These are phyloP conservation scores for Drosophila kanapiae DNA, from an alignment of 1,140 invertebrate genomes.

Conservation along the genomic window DNA sequence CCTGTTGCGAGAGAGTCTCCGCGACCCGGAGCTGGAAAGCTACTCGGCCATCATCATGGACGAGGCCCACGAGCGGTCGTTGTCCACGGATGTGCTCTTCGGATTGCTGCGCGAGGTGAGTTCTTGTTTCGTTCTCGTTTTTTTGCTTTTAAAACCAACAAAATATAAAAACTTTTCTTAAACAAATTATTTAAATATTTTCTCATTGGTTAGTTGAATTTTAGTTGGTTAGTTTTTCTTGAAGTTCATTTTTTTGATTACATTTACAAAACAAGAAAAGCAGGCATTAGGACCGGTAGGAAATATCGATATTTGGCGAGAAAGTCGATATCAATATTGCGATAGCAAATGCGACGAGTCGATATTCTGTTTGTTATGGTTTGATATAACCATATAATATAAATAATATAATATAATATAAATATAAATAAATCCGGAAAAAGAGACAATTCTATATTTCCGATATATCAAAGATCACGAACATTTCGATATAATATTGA, in stretches of 20 bases:
- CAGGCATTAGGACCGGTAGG: too few relatives aligned
- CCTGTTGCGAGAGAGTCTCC: slow-evolving; percentile 95
- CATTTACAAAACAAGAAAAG: background rate
- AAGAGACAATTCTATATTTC: too few relatives aligned
- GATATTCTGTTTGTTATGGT: too few relatives aligned
- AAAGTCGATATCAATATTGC: too few relatives aligned
- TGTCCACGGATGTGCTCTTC: slow-evolving; percentile 99
- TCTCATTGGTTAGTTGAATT: too few relatives aligned
- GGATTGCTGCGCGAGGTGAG: slow-evolving; percentile 96
- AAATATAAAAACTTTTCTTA: background rate
- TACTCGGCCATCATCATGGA: slow-evolving; percentile 99
- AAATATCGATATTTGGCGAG: too few relatives aligned
- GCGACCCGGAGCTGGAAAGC: slow-evolving; percentile 97
- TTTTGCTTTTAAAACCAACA: background rate
- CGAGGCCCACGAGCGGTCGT: slow-evolving; percentile 98
- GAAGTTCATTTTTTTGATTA: background rate
- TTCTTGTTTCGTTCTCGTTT: slow-evolving; percentile 31
- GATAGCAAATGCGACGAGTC: too few relatives aligned
- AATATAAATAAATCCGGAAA: too few relatives aligned
- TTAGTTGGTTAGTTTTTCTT: background rate
- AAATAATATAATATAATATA: too few relatives aligned
- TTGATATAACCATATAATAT: too few relatives aligned
- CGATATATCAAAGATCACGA: too few relatives aligned
- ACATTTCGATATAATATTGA: too few relatives aligned
- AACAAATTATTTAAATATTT: background rate